Evolutionary conservation across 2,888 invertebrate species (phyloP), one percentile per base, ranked within the genome.

Genomic region (Eristalinus sepulchralis): DNA sequence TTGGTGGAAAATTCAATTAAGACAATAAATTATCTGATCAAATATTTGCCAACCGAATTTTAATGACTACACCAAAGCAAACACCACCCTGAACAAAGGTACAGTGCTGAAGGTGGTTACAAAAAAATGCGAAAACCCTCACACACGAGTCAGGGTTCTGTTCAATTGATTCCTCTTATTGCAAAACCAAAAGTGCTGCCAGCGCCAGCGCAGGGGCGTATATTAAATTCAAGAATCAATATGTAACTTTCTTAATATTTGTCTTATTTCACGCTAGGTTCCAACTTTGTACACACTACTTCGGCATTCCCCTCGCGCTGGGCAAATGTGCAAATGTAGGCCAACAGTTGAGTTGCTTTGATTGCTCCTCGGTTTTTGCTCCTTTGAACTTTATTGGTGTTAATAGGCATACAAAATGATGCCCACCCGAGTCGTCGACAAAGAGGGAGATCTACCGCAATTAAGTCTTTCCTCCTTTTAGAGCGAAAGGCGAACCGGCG

Each of bases 341-440:
- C 73, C 82, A 86, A 64, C 81, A 73, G 73, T 75, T 82, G 62
- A 86, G 82, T 72, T 72, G 81, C 67, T 86, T 82, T 86, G 82
- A 86, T 82, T 86, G 85, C 85, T 82, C 66, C 85, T 82, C 70
- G 70, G 76, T 27, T 82, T 81, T 86, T 86, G 85, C 85, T 86
- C 82, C 82, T 86, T 86, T 82, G 85, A 82, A 86, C 85, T 86
- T 82, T 86, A 75, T 82, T 82, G 85, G 85, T 86, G 85, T 86
- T 86, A 86, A 86, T 86, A 86, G 82, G 85, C 85, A 86, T 68
- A 86, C 85, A 82, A 82, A 86, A 82, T 82, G 78, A 81, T 77
- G 66, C 76, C 73, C 78, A 24, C 76, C 67, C 73, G 20, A 33
- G n/a, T 27, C n/a, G 9, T 77, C 62, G 13, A 63, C 34, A 68